Evolutionary conservation across 2,888 invertebrate genomes (phyloP).

Genomic region (Flexamia atlantica): DNA sequence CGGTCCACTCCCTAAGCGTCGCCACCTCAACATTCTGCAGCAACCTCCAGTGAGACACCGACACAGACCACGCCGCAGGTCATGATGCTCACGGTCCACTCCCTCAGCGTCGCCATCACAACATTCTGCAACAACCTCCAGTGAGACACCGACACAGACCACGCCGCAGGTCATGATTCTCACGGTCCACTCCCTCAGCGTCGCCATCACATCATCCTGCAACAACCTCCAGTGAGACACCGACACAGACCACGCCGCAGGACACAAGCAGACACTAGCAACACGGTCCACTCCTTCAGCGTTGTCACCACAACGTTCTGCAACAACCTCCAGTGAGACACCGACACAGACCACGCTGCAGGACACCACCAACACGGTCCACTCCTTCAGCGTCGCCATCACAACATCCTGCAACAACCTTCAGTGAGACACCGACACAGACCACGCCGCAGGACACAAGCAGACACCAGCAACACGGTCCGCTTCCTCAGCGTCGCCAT

Average conservation of each 20-base stretch:
- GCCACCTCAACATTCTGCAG: conserved; percentile 10
- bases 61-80: conserved; percentile 5
- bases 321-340: conserved; percentile 39
- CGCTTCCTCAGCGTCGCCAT: conserved; percentile 54
- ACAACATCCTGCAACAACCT: conserved; percentile 6
- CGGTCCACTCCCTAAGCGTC: neutral
- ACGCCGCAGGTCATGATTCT: conserved; percentile 22
- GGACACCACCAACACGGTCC: conserved; percentile 33
- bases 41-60: conserved; percentile 49
- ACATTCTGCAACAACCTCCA: conserved; percentile 22
- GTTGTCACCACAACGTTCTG: conserved; percentile 11
- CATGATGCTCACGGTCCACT: conserved; percentile 47
- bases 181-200: conserved; percentile 47
- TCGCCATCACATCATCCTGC: neutral
- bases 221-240: too few species aligned
- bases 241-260: too few species aligned
- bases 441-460: conserved; percentile 46
- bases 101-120: conserved; percentile 54
- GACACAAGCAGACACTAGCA: conserved; percentile 1
- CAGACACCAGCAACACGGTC: conserved; percentile 38
- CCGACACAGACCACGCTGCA: conserved; percentile 26
- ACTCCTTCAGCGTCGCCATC: conserved; percentile 33
- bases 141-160: conserved; percentile 42
- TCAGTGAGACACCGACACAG: conserved; percentile 32
- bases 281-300: conserved; percentile 39